phyloP scores from a whole-genome alignment of 2,888 invertebrate genomes.

The Parelbella ahira region DNA sequence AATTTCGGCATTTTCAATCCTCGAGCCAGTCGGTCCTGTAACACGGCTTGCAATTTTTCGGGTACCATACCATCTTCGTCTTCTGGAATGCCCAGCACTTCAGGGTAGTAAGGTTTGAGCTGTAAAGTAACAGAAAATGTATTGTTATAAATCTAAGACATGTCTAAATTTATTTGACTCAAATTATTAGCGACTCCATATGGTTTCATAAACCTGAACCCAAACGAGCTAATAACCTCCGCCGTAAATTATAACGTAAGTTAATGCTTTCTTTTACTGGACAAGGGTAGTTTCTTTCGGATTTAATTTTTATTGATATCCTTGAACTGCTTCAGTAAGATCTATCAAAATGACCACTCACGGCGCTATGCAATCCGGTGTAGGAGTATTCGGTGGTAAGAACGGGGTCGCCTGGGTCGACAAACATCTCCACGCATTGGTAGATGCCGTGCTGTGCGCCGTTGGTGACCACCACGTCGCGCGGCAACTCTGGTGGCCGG shows the following conservation, averaged over 20 bases:
- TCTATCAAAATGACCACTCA: too few species aligned
- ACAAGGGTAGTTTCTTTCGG: too few species aligned
- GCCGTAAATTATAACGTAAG: too few species aligned
- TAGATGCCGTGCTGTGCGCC: conserved; percentile 90
- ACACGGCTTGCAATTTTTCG: conserved; percentile 74
- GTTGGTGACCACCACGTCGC: conserved; percentile 84
- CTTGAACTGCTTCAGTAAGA: too few species aligned
- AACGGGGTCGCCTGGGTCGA: conserved; percentile 85
- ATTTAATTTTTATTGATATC: too few species aligned
- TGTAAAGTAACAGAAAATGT: conserved; percentile 62
- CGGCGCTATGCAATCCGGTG: conserved; percentile 84
- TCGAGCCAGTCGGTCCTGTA: conserved; percentile 65
- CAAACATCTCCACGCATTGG: conserved; percentile 85
- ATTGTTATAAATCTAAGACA: neutral
- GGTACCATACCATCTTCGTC: conserved; percentile 86
- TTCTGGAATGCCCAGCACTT: conserved; percentile 84
- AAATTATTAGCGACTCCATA: too few species aligned
- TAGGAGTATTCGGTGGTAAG: conserved; percentile 86
- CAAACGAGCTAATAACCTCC: too few species aligned
- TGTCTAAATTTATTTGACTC: too few species aligned
- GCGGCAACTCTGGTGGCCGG: conserved; percentile 82
- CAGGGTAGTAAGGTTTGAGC: conserved; percentile 85
- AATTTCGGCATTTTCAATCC: conserved; percentile 84
- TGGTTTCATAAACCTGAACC: too few species aligned
- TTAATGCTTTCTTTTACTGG: too few species aligned